Percentiles rank a stretch among this genome's conserved stretches.
phyloP scores from a whole-genome alignment of 1,140 invertebrate species.

The Orius insidiosus region DNA sequence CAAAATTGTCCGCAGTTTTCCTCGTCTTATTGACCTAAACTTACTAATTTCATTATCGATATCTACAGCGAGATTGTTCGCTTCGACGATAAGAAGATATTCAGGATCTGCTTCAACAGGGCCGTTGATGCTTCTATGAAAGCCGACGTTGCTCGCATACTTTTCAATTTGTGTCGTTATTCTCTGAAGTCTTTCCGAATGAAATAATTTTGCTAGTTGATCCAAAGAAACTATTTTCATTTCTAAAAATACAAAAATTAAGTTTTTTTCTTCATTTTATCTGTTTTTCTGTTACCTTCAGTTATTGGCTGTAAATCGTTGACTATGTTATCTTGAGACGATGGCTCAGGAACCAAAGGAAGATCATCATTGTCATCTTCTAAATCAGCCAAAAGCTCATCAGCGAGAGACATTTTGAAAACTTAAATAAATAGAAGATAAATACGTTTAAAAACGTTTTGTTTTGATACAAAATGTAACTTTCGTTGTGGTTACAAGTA shows the following conservation, averaged over 20 bases:
- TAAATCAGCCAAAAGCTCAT: slow-evolving; percentile 85
- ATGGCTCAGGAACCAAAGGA: too few relatives aligned
- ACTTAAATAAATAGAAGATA: too few relatives aligned
- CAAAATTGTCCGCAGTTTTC: too few relatives aligned
- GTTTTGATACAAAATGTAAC: too few relatives aligned
- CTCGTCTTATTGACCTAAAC: too few relatives aligned
- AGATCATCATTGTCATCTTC: slow-evolving; percentile 68
- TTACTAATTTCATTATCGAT: slow-evolving; percentile 90
- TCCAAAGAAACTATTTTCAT: slow-evolving; percentile 47
- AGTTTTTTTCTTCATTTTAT: too few relatives aligned
- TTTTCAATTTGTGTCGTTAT: slow-evolving; percentile 62
- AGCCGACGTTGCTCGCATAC: slow-evolving; percentile 26
- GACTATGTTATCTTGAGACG: too few relatives aligned
- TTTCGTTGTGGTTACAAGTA: too few relatives aligned
- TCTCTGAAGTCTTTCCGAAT: slow-evolving; percentile 52
- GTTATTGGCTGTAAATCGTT: too few relatives aligned
- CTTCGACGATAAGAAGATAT: slow-evolving; percentile 90
- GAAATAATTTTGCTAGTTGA: slow-evolving; percentile 70
- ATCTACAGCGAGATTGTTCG: slow-evolving; percentile 88
- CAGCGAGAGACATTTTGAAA: slow-evolving; percentile 73
- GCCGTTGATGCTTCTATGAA: slow-evolving; percentile 48
- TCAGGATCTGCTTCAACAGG: slow-evolving; percentile 90
- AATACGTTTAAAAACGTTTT: too few relatives aligned
- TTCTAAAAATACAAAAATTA: slow-evolving; percentile 25
- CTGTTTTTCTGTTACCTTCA: too few relatives aligned